Base-by-base conservation (phyloP, 2,113 vertebrate species). In the Leptobrachium ailaonicum region DNA sequence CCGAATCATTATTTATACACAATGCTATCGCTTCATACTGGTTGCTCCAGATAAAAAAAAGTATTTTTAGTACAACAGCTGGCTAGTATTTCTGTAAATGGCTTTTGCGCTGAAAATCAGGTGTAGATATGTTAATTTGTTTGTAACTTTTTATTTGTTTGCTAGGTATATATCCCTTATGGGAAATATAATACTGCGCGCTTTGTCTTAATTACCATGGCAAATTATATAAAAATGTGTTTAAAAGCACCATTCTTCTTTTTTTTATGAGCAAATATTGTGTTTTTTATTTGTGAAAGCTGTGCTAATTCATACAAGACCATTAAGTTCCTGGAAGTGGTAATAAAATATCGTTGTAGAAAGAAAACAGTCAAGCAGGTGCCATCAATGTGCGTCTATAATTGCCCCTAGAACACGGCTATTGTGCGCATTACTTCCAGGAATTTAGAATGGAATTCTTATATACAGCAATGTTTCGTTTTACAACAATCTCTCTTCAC, bases 261-360 rank as follows among this genome's bases (percentile, higher is more conserved):
- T 14, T 73, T 54, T 80, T 80, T 74, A 73, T 68, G 63, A 74
- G 47, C 43, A 44, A 20, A 73, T 58, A 20, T 58, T 20, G 56
- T 66, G 50, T 67, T 76, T 47, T 81, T 75, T 75, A 69, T 47
- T 75, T 75, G 50, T 20, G 5, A 41, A 53, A 54, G 64, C 60
- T 68, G 75, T 75, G 50, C 54, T 74, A 60, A 68, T 68, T 69
- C 67, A 53, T 69, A 47, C 11, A 62, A 69, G 66, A 43, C 71
- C 54, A 81, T 81, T 68, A 69, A 20, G 10, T 69, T 81, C 60
- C 72, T 75, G 72, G 44, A 58, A 75, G 43, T 81, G 43, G 43
- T 69, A 75, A 68, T 73, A 68, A 74, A 68, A 69, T 69, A 42
- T 45, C 11, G n/a, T 66, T 69, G 50, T 69, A 53, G 13, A 81